Evolutionary conservation across 2,113 vertebrate species (phyloP).

Genomic region (Sebastes fasciatus): DNA sequence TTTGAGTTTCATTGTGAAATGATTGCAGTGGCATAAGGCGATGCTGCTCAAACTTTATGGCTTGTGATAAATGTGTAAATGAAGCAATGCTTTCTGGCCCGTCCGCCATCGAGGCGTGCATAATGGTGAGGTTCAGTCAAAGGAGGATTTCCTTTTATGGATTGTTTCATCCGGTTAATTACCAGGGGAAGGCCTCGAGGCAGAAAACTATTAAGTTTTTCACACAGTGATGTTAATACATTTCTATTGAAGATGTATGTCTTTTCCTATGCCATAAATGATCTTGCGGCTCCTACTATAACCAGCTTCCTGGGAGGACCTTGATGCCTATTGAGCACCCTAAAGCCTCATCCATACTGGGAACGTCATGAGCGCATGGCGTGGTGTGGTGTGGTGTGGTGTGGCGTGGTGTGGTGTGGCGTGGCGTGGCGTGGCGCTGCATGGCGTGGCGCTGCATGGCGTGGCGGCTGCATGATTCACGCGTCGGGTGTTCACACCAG

Average conservation of each 20-base stretch:
- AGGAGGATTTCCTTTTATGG: conserved; percentile 44
- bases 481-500: no score
- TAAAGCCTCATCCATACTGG: no score
- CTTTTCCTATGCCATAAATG: conserved; percentile 1
- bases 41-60: conserved; percentile 25
- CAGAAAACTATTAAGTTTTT: conserved; percentile 43
- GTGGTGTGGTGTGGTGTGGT: no score
- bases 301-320: neutral
- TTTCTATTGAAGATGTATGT: conserved; percentile 26
- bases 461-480: no score
- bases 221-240: conserved; percentile 23
- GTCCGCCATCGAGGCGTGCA: conserved; percentile 24
- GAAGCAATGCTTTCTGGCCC: conserved; percentile 24
- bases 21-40: conserved; percentile 14
- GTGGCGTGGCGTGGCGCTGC: no score
- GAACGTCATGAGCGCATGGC: no score
- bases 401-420: no score
- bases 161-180: conserved; percentile 47
- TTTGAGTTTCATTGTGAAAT: conserved; percentile 19
- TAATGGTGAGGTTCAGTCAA: conserved; percentile 54
- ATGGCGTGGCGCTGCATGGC: no score
- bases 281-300: conserved; percentile 3
- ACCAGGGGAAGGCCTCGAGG: conserved; percentile 37
- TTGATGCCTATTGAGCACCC: no score
- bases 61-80: conserved; percentile 45